These are phyloP conservation scores for Leptonema lineaticorne DNA, from an alignment of 1,140 invertebrate genomes.

Conservation along the genomic window DNA sequence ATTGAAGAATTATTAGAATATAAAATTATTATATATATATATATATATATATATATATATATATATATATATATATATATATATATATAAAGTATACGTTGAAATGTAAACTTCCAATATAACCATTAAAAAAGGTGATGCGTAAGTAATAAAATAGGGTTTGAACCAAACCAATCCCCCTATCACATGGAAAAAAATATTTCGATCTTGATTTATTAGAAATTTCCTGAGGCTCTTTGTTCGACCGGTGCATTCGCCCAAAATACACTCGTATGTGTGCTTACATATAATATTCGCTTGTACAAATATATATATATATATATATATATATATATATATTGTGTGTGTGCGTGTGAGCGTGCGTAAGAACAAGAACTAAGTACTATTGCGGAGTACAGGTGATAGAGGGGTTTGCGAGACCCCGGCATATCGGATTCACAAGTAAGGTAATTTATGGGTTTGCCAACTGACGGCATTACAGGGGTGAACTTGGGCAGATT, in stretches of 20 bases:
- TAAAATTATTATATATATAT: neutral
- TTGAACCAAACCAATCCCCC: too few relatives aligned
- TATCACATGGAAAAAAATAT: too few relatives aligned
- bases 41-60: neutral
- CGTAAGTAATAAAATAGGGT: too few relatives aligned
- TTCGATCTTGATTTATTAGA: neutral
- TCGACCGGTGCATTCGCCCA: neutral
- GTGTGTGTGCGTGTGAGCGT: neutral
- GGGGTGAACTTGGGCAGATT: too few relatives aligned
- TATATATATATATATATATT: neutral
- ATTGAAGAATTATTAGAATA: too few relatives aligned
- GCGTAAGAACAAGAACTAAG: neutral
- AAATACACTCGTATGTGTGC: neutral
- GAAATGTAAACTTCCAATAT: too few relatives aligned
- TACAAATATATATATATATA: too few relatives aligned
- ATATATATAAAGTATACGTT: too few relatives aligned
- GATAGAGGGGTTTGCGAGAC: constrained; percentile 8
- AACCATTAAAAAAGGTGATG: too few relatives aligned
- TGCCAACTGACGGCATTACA: constrained; percentile 26
- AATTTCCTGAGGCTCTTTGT: constrained; percentile 3
- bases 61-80: neutral
- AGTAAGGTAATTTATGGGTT: constrained; percentile 14
- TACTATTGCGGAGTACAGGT: constrained; percentile 3
- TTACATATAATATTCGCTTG: neutral
- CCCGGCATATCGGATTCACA: constrained; percentile 17